Conservation (phyloP, 2,888 invertebrate genomes). For the Embidobia sp. region DNA sequence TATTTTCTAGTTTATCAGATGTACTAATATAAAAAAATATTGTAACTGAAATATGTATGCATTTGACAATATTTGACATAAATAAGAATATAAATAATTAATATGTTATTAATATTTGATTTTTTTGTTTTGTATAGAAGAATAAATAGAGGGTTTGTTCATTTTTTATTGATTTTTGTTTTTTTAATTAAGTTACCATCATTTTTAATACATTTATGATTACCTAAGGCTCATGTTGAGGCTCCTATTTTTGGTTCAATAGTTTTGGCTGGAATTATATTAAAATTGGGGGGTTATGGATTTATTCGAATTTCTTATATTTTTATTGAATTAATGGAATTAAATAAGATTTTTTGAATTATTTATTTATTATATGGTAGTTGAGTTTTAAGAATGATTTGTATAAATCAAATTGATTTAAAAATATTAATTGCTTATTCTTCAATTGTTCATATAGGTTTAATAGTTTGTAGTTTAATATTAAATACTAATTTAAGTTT, state of each 20-base stretch:
- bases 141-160: constrained; percentile 57
- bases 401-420: constrained; percentile 87
- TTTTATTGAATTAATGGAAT: constrained; percentile 82
- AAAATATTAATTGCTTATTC: constrained; percentile 89
- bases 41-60: no score
- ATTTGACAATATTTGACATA: no score
- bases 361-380: constrained; percentile 84
- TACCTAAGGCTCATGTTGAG: constrained; percentile 90
- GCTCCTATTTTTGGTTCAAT: constrained; percentile 88
- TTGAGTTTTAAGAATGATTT: constrained; percentile 85
- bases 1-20: no score
- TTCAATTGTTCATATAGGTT: constrained; percentile 87
- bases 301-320: constrained; percentile 85
- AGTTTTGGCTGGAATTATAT: constrained; percentile 88
- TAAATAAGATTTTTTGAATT: constrained; percentile 82
- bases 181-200: constrained; percentile 89
- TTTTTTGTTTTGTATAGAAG: no score
- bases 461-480: constrained; percentile 85
- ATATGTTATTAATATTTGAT: no score
- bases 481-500: constrained; percentile 80
- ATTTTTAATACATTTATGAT: constrained; percentile 87
- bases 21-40: no score
- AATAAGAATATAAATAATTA: no score
- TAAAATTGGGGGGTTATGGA: constrained; percentile 89
- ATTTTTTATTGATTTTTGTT: constrained; percentile 77